Percentiles rank a stretch among this genome's conserved stretches.
These are phyloP conservation scores for Melanotus villosus DNA, from an alignment of 2,888 invertebrate species.

Conservation along the genomic window DNA sequence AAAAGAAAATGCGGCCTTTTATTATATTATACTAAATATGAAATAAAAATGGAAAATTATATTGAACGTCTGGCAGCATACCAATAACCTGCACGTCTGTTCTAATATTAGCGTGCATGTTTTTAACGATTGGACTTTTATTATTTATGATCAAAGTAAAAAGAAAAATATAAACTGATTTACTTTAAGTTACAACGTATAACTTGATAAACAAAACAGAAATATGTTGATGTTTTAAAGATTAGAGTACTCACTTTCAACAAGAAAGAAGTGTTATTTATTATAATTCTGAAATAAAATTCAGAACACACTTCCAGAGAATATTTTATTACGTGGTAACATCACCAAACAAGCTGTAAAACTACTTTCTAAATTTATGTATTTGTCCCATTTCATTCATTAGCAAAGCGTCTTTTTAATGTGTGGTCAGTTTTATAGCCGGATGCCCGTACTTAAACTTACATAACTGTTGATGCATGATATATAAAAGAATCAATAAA, in stretches of 20 bases:
- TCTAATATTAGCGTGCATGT: background rate
- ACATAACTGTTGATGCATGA: background rate
- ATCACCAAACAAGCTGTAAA: slow-evolving; percentile 4
- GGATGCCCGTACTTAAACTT: background rate
- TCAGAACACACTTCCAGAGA: slow-evolving; percentile 23
- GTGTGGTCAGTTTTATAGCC: slow-evolving; percentile 16
- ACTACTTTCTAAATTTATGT: slow-evolving; percentile 25
- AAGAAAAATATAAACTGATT: background rate
- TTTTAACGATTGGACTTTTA: background rate
- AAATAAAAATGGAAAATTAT: too few species aligned
- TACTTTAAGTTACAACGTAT: background rate
- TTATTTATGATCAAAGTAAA: background rate
- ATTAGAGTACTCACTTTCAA: background rate
- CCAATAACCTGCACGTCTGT: background rate
- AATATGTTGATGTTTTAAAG: background rate
- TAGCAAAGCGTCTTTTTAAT: background rate
- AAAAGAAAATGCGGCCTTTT: too few species aligned
- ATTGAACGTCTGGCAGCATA: background rate
- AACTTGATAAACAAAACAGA: background rate
- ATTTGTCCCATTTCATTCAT: slow-evolving; percentile 22
- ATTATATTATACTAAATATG: too few species aligned
- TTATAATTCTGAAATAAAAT: slow-evolving; percentile 11
- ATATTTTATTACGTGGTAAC: slow-evolving; percentile 18
- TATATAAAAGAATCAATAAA: background rate
- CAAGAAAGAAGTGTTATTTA: background rate